Evolutionary conservation across 2,113 vertebrate species (phyloP), one percentile per base, ranked within the genome.

Genomic region (Nerophis ophidion): DNA sequence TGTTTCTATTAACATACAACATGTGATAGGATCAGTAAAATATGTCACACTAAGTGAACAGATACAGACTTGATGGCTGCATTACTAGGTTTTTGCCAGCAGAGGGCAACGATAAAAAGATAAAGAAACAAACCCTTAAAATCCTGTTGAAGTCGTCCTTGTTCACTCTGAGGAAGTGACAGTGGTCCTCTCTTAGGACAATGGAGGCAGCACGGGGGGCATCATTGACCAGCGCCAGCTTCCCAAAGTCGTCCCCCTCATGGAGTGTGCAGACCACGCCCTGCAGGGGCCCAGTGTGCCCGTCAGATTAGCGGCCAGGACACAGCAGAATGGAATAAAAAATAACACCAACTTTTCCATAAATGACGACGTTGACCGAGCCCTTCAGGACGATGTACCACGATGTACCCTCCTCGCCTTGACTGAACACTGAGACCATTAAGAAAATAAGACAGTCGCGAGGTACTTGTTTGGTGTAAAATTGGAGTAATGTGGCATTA

Each of bases 341-440:
- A 59, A n/a, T n/a, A n/a, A 74, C 46, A 65, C 82, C 46, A 91
- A 98, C 97, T 93, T 99, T 99, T 73, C 96, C 97, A 78, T 99
- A 97, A 87, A 99, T 99, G 83, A 98, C 95, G 69, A 99, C 97
- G 8, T 99, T 98, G 77, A 99, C 95, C 0, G 97, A 98, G 84
- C 96, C 97, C 81, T 98, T 99, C 52, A 99, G 89, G 80, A 99
- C 96, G 84, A 99, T 98, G 88, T 99, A 99, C 97, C 97, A 99
- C 36, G 96, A 98, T 60, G 94, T 98, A 53, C 97, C 97, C 86
- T 99, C 97, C 90, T 99, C 97, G 53, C 97, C 97, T 81, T 99
- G 97, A 89, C 92, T 98, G 90, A 99, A 99, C 89, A 99, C 97
- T 99, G 77, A n/a, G 17, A 57, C 13, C 8, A 16, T 14, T 52